Evolutionary conservation across 2,797 vertebrate species (phyloP).

Genomic region (Crocodylus rhombifer): DNA sequence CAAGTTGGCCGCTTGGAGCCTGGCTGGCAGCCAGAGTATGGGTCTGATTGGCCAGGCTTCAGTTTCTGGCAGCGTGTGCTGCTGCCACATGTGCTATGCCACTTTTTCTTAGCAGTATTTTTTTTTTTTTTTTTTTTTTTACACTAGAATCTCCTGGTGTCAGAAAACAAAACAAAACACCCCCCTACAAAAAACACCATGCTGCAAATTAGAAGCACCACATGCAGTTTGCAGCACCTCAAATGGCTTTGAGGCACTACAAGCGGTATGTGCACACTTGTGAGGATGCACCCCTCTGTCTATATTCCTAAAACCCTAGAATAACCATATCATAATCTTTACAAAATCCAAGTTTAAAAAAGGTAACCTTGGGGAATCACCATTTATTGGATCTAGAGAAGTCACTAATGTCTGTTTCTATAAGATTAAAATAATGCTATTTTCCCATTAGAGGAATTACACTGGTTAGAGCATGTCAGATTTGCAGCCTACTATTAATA

Average conservation of each 20-base stretch:
- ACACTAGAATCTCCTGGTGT: too few species aligned
- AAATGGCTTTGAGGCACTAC: too few species aligned
- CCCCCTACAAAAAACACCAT: too few species aligned
- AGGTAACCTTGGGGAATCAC: background rate
- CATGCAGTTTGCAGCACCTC: too few species aligned
- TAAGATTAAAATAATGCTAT: background rate
- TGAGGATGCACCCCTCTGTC: background rate
- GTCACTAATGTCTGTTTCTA: background rate
- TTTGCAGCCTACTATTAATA: background rate
- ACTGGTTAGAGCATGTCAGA: background rate
- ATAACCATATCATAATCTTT: background rate
- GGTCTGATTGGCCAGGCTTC: too few species aligned
- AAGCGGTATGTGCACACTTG: too few species aligned
- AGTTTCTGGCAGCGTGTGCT: too few species aligned
- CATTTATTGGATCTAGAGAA: background rate
- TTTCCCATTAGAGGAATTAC: background rate
- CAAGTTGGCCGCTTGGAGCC: too few species aligned
- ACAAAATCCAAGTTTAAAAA: background rate
- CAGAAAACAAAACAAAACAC: too few species aligned
- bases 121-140: background rate
- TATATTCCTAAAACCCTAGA: background rate
- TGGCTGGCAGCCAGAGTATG: too few species aligned
- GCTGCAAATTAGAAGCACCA: too few species aligned
- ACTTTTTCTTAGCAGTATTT: background rate
- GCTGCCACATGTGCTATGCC: too few species aligned